These are phyloP conservation scores for Margarornis squamiger DNA, from an alignment of 2,797 vertebrate species.

Conservation along the genomic window DNA sequence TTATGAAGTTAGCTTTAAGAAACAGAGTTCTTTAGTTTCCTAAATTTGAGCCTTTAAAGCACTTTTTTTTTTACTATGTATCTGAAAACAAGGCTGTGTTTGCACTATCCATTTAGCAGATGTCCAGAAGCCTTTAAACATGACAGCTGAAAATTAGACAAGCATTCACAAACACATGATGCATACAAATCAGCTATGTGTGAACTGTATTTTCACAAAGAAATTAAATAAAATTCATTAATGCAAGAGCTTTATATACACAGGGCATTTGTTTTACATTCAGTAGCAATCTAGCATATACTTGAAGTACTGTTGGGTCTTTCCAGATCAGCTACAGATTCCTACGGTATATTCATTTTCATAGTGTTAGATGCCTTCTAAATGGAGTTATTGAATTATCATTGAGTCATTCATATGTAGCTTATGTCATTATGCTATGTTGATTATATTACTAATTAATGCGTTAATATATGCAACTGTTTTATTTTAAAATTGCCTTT, in stretches of 20 bases:
- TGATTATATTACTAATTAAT: not conserved
- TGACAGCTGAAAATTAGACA: conserved; percentile 21
- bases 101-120: not conserved
- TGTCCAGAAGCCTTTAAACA: conserved; percentile 9
- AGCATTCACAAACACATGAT: not conserved
- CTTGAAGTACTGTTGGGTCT: not conserved
- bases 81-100: not conserved
- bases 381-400: not conserved
- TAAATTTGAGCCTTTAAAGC: not conserved
- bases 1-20: not conserved
- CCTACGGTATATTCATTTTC: not conserved
- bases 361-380: not conserved
- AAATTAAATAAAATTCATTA: not conserved
- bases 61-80: not conserved
- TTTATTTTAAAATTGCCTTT: not conserved
- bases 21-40: not conserved
- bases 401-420: not conserved
- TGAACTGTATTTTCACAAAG: conserved; percentile 18
- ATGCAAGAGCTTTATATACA: not conserved
- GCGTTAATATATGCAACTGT: not conserved
- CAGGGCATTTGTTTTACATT: not conserved
- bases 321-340: not conserved
- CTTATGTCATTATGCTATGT: not conserved
- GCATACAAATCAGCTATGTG: not conserved
- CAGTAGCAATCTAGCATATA: not conserved